These are phyloP conservation scores for Forpus xanthops DNA, from an alignment of 2,797 vertebrate genomes.

Conservation along the genomic window DNA sequence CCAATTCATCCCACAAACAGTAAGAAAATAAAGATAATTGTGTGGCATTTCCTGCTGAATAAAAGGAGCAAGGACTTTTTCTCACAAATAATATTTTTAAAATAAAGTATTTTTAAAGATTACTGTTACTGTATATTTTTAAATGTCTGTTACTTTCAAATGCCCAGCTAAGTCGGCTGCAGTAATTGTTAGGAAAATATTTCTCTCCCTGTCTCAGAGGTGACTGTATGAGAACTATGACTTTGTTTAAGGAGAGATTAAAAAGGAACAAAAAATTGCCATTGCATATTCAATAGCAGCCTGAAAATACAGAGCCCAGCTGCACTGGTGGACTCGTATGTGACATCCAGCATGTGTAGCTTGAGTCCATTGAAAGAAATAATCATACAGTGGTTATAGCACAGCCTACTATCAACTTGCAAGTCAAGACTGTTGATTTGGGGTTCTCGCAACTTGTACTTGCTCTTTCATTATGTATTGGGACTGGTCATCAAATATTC, in stretches of 20 bases:
- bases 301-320: neutral
- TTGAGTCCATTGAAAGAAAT: neutral
- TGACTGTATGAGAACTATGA: conserved; percentile 42
- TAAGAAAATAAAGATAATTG: conserved; percentile 70
- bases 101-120: conserved; percentile 54
- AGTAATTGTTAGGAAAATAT: conserved; percentile 70
- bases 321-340: neutral
- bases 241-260: conserved; percentile 48
- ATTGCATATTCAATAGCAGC: neutral
- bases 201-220: conserved; percentile 50
- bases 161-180: neutral
- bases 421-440: neutral
- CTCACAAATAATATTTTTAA: conserved; percentile 21
- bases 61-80: conserved; percentile 24
- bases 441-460: neutral
- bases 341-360: neutral
- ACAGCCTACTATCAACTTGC: neutral
- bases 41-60: conserved; percentile 61
- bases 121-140: conserved; percentile 6
- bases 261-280: neutral
- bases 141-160: conserved; percentile 21
- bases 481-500: neutral
- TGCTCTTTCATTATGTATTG: neutral
- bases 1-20: conserved; percentile 52
- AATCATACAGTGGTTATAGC: neutral